A percentile compares a stretch with the other conserved stretches of the same genome.
Conservation (phyloP, 2,888 invertebrate species). For the Volucella bombylans region DNA sequence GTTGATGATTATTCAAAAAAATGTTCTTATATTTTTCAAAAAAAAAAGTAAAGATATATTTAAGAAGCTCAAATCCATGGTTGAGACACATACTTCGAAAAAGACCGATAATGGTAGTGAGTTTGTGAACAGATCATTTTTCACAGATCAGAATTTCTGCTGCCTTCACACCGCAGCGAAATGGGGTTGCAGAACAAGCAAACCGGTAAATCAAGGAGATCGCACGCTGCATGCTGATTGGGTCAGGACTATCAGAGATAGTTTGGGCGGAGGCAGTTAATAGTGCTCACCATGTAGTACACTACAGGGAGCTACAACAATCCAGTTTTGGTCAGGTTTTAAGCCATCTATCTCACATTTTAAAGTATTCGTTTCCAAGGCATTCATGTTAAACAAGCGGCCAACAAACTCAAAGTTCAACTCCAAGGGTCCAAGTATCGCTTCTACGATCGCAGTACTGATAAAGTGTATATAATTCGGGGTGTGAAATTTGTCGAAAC, state of each 20-base stretch:
- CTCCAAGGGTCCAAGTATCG: constrained; percentile 22
- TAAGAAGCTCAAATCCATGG: no score
- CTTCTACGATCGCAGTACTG: constrained; percentile 5
- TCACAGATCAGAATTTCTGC: constrained; percentile 16
- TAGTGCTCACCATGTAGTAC: constrained; percentile 30
- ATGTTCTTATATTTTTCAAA: no score
- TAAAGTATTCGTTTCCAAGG: constrained; percentile 25
- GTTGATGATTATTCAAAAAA: no score
- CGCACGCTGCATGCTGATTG: constrained; percentile 11
- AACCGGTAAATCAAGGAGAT: constrained; percentile 20
- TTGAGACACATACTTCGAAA: no score
- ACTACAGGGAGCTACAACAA: constrained; percentile 10
- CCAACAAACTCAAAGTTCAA: constrained; percentile 18
- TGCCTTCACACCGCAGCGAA: constrained; percentile 16
- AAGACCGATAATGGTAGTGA: no score
- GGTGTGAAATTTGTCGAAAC: constrained; percentile 4
- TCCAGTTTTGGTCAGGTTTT: constrained; percentile 25
- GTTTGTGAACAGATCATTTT: constrained; percentile 23
- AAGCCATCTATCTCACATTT: no score
- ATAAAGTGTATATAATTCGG: constrained; percentile 3
- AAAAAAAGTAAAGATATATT: no score
- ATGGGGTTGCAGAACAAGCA: constrained; percentile 23
- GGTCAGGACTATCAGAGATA: constrained; percentile 23
- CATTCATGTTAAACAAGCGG: constrained; percentile 24
- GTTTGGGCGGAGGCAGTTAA: constrained; percentile 23